Base-by-base conservation (phyloP, 1,140 invertebrate species). In the Marisa cornuarietis region DNA sequence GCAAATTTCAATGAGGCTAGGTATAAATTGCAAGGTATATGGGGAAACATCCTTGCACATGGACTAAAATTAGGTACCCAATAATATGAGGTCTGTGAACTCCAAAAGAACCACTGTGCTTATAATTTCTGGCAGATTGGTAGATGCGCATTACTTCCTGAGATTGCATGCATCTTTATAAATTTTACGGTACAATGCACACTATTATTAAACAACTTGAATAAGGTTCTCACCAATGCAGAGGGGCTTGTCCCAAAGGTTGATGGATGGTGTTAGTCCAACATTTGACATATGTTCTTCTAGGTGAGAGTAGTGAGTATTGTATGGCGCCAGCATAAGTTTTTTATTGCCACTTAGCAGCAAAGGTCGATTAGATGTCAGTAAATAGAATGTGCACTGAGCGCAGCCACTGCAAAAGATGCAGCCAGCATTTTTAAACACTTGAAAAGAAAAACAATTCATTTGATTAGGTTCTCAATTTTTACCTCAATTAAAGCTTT, bases 211-310 rank as follows among this genome's bases (percentile, higher is more conserved):
- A 42, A 42, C 31, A 2, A 42, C 11, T 58, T 58, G 54, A 58
- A 58, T 8, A 58, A 58, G 16, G 1, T 52, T 81, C 81, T 77
- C 71, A 90, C 88, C 89, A 62, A 91, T 81, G 83, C 87, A 90
- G 18, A 91, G 79, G 26, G 91, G 90, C 73, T 88, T 85, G 73
- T 91, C 89, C 91, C 91, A 91, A 6, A 88, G 74, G 79, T 91
- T 91, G 31, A 79, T 82, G 22, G 76, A 71, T 49, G 81, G 62
- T 14, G 81, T 82, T 16, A 91, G 80, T 0, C 90, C 89, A 20
- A 83, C 81, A 58, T 80, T 76, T 14, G 73, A 69, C 87, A 91
- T 87, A 65, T 91, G 90, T 31, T 91, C 88, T 63, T 91, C 88
- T 54, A 91, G 80, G 63, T 81, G 83, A 0, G 87, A 83, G 74